A percentile compares a stretch with the other conserved stretches of the same genome.
Conservation (phyloP, 1,140 invertebrate genomes). For the Drosophila punjabiensis region DNA sequence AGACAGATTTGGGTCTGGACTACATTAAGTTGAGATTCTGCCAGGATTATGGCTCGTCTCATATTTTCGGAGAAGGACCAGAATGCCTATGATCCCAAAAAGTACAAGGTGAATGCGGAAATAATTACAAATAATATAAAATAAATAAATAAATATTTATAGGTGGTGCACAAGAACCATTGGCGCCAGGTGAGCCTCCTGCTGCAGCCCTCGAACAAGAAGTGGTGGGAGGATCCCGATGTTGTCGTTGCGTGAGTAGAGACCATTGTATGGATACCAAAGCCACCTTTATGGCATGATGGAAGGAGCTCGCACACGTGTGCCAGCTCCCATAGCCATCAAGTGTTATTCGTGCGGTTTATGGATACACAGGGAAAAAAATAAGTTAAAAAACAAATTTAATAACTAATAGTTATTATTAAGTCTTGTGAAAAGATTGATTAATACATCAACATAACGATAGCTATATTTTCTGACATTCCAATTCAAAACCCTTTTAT, state of each 20-base stretch:
- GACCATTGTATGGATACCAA: conserved; percentile 23
- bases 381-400: no score
- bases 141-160: not conserved
- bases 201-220: conserved; percentile 72
- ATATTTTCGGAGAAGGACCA: conserved; percentile 74
- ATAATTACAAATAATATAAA: not conserved
- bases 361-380: conserved; percentile 13
- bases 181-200: conserved; percentile 77
- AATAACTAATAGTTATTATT: no score
- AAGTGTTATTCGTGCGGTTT: conserved; percentile 38
- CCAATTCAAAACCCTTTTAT: no score
- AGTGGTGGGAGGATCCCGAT: conserved; percentile 84
- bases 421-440: no score
- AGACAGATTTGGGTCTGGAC: no score
- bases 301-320: conserved; percentile 27
- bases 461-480: no score
- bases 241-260: conserved; percentile 83
- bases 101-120: conserved; percentile 58
- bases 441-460: no score
- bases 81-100: conserved; percentile 74
- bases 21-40: not conserved
- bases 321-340: conserved; percentile 29
- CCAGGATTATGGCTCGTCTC: conserved; percentile 68
- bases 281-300: not conserved
- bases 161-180: conserved; percentile 76